Conservation (phyloP, 1,140 invertebrate species). For the Oedothorax gibbosus region DNA sequence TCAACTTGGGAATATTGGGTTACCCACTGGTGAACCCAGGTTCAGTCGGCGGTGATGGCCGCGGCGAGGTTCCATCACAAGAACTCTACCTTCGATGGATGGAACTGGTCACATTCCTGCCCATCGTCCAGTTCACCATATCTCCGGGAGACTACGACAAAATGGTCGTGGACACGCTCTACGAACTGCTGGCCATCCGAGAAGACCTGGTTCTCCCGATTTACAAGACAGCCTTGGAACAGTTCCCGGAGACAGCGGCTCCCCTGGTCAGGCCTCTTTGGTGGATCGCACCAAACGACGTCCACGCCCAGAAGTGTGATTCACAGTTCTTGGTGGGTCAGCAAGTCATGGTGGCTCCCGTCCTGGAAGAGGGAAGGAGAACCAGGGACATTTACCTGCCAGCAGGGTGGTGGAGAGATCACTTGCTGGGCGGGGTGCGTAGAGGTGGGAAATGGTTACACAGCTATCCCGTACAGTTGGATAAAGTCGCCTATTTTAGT, state of each 20-base stretch:
- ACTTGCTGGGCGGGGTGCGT: slow-evolving; percentile 83
- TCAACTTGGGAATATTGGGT: slow-evolving; percentile 87
- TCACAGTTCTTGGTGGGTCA: slow-evolving; percentile 93
- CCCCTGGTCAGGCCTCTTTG: slow-evolving; percentile 89
- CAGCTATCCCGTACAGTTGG: slow-evolving; percentile 81
- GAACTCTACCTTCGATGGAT: slow-evolving; percentile 95
- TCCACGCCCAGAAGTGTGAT: slow-evolving; percentile 80
- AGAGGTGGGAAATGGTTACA: slow-evolving; percentile 92
- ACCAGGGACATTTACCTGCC: slow-evolving; percentile 85
- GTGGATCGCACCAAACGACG: slow-evolving; percentile 88
- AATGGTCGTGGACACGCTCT: slow-evolving; percentile 81
- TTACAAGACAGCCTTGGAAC: slow-evolving; percentile 71
- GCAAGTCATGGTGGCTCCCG: slow-evolving; percentile 90
- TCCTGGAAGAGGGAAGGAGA: slow-evolving; percentile 77
- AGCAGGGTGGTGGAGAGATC: slow-evolving; percentile 89
- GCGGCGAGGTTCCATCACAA: slow-evolving; percentile 75
- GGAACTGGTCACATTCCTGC: slow-evolving; percentile 91
- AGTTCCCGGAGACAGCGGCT: slow-evolving; percentile 81
- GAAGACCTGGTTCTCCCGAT: slow-evolving; percentile 64
- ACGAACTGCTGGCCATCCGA: slow-evolving; percentile 78
- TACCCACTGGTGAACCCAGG: slow-evolving; percentile 94
- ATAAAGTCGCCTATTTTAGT: slow-evolving; percentile 85
- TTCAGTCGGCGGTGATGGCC: slow-evolving; percentile 86
- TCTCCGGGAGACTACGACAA: slow-evolving; percentile 87
- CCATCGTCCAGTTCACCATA: slow-evolving; percentile 90